phyloP scores from a whole-genome alignment of 2,797 vertebrate genomes.

The Mionectes olivaceus region DNA sequence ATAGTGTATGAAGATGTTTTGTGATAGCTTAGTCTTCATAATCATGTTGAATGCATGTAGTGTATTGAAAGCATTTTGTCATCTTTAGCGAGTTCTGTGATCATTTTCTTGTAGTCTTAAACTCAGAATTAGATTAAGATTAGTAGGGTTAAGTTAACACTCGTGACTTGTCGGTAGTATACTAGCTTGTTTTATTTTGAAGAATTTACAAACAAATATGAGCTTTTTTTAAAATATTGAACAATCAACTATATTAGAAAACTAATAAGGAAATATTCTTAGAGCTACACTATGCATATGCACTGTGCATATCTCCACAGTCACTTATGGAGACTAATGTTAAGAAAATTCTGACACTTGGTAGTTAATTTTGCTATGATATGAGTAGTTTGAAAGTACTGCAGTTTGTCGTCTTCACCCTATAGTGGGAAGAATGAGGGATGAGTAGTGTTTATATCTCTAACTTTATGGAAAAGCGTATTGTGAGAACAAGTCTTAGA shows the following conservation, averaged over 20 bases:
- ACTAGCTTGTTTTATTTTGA: not conserved
- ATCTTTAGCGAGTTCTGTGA: not conserved
- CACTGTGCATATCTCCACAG: not conserved
- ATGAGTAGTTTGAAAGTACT: not conserved
- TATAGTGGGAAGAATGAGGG: not conserved
- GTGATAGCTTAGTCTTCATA: not conserved
- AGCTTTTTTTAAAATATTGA: not conserved
- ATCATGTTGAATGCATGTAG: not conserved
- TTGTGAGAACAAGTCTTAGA: not conserved
- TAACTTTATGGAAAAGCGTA: not conserved
- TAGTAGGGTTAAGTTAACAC: not conserved
- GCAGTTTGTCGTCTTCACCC: not conserved
- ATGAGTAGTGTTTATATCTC: not conserved
- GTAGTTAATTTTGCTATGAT: not conserved
- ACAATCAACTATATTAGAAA: not conserved
- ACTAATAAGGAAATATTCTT: not conserved
- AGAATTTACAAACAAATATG: not conserved
- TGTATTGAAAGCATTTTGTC: not conserved
- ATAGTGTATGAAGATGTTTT: not conserved
- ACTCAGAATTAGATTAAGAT: not conserved
- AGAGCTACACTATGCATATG: not conserved
- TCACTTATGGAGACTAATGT: not conserved
- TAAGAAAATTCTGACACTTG: not conserved
- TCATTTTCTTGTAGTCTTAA: not conserved
- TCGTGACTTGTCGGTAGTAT: not conserved